phyloP scores from a whole-genome alignment of 2,888 invertebrate species.

The Stegophylla sp. region DNA sequence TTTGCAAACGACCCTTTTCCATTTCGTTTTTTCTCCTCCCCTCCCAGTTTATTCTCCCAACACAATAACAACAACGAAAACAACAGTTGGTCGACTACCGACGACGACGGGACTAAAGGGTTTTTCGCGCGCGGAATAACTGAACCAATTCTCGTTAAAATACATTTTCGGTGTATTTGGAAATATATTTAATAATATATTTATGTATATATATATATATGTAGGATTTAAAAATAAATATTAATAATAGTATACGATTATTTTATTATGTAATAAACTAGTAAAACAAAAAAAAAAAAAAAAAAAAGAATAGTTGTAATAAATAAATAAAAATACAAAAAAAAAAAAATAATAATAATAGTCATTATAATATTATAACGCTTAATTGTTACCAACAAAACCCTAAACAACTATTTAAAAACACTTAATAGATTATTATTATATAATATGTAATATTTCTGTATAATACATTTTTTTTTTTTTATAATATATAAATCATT shows the following conservation, averaged over 20 bases:
- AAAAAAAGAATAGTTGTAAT: background rate
- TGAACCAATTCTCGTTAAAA: background rate
- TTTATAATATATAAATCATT: no score
- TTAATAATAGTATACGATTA: slow-evolving; percentile 50
- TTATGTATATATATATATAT: background rate
- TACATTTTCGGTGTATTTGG: slow-evolving; percentile 34
- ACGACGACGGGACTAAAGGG: background rate
- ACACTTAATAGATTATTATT: slow-evolving; percentile 19
- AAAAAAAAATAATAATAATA: slow-evolving; percentile 10
- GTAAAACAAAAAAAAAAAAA: slow-evolving; percentile 23
- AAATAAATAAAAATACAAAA: slow-evolving; percentile 44
- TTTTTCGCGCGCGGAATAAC: background rate
- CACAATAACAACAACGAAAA: background rate
- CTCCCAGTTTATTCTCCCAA: background rate
- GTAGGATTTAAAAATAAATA: slow-evolving; percentile 42
- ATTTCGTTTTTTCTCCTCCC: background rate
- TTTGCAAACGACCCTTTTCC: slow-evolving; percentile 41
- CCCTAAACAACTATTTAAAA: slow-evolving; percentile 55
- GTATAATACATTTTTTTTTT: background rate
- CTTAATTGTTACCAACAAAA: slow-evolving; percentile 57
- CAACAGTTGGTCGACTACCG: no score
- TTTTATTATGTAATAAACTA: slow-evolving; percentile 46
- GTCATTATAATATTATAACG: slow-evolving; percentile 43
- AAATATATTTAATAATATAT: slow-evolving; percentile 22
- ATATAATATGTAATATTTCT: background rate